Evolutionary conservation across 2,888 invertebrate genomes (phyloP).

Genomic region (Cremastinae sp.): DNA sequence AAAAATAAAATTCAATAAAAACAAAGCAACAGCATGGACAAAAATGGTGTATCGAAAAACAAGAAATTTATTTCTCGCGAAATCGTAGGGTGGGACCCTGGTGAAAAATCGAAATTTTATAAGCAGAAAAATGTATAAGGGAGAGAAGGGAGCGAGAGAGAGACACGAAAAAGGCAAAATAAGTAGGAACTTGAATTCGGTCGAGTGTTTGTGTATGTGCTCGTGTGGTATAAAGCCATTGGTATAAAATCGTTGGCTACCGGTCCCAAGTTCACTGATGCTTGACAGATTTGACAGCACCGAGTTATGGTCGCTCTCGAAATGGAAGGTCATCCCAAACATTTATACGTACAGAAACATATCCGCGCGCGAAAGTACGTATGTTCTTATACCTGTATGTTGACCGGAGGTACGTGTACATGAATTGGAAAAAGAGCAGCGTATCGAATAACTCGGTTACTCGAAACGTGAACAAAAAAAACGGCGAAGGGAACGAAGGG

Average conservation of each 20-base stretch:
- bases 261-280: conserved; percentile 59
- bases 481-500: conserved; percentile 12
- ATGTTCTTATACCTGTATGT: conserved; percentile 11
- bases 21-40: background rate
- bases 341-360: background rate
- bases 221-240: conserved; percentile 12
- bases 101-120: conserved; percentile 1
- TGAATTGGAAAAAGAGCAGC: conserved; percentile 75
- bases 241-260: conserved; percentile 47
- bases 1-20: background rate
- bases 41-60: background rate
- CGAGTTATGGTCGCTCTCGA: conserved; percentile 65
- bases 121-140: background rate
- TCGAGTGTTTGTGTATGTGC: conserved; percentile 12
- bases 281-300: conserved; percentile 70
- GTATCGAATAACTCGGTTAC: conserved; percentile 79
- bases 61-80: background rate
- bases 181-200: conserved; percentile 24
- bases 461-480: conserved; percentile 66
- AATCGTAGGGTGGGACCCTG: background rate
- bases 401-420: background rate
- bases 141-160: background rate
- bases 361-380: conserved; percentile 12
- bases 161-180: background rate
- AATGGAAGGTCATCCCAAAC: conserved; percentile 66